These are phyloP conservation scores for Ophiodon elongatus DNA, from an alignment of 2,113 vertebrate species.

Conservation along the genomic window DNA sequence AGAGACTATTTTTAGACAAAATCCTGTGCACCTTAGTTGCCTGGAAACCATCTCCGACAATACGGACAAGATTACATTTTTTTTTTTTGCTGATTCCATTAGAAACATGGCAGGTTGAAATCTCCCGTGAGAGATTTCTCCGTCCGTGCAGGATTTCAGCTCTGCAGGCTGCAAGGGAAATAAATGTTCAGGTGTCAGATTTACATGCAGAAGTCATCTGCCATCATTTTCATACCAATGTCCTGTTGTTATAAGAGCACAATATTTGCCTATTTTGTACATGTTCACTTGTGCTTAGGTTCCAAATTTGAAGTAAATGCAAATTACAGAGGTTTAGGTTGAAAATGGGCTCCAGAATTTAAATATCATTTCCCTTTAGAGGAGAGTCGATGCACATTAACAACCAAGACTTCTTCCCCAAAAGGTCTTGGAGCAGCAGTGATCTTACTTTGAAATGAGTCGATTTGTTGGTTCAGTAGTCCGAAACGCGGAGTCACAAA, in stretches of 20 bases:
- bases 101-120: conserved; percentile 27
- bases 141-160: neutral
- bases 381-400: neutral
- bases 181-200: conserved; percentile 27
- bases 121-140: conserved; percentile 6
- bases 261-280: conserved; percentile 28
- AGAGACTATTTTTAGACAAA: conserved; percentile 72
- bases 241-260: conserved; percentile 9
- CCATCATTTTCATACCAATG: conserved; percentile 49
- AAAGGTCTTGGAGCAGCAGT: neutral
- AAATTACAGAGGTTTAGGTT: conserved; percentile 17
- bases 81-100: conserved; percentile 49
- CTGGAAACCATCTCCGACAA: conserved; percentile 71
- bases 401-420: neutral
- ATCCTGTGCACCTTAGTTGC: conserved; percentile 72
- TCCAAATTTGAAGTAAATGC: conserved; percentile 26
- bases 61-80: conserved; percentile 7
- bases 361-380: conserved; percentile 8
- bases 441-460: conserved; percentile 1
- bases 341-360: conserved; percentile 10
- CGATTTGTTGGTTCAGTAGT: neutral
- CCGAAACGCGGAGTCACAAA: neutral
- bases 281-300: neutral
- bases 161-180: neutral
- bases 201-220: conserved; percentile 44